A percentile compares a stretch with the other conserved stretches of the same genome.
Evolutionary conservation across 35 echinoderm and acorn worm genomes (phyloP).

Genomic region (Holothuria glaberrima): DNA sequence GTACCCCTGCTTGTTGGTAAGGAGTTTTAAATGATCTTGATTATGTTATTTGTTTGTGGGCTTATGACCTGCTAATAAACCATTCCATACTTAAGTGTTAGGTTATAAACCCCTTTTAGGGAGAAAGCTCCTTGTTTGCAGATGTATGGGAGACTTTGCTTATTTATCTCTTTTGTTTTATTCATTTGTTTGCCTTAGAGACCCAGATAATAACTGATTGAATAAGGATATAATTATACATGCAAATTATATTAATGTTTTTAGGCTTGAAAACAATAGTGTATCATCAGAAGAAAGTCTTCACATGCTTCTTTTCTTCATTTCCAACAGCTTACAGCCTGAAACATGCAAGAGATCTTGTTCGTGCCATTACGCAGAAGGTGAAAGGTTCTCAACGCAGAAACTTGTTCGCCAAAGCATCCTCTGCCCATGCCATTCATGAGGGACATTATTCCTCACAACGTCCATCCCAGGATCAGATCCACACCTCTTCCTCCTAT

Average conservation of each 20-base stretch:
- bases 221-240: not conserved
- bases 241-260: not conserved
- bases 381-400: conserved; percentile 73
- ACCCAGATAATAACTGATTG: not conserved
- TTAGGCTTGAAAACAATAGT: no score
- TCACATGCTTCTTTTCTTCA: not conserved
- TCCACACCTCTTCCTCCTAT: conserved; percentile 30
- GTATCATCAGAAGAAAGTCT: not conserved
- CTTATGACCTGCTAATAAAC: no score
- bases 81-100: no score
- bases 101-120: no score
- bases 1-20: no score
- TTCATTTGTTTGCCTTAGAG: no score
- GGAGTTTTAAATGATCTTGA: no score
- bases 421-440: conserved; percentile 41
- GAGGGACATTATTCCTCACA: not conserved
- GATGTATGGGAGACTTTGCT: no score
- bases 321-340: conserved; percentile 83
- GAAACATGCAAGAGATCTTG: conserved; percentile 93
- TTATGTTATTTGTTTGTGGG: no score
- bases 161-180: no score
- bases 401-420: conserved; percentile 68
- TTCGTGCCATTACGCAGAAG: conserved; percentile 95
- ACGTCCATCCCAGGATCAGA: conserved; percentile 1
- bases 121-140: no score